These are phyloP conservation scores for Rhopalosiphum padi DNA, from an alignment of 1,140 invertebrate species.

Conservation along the genomic window DNA sequence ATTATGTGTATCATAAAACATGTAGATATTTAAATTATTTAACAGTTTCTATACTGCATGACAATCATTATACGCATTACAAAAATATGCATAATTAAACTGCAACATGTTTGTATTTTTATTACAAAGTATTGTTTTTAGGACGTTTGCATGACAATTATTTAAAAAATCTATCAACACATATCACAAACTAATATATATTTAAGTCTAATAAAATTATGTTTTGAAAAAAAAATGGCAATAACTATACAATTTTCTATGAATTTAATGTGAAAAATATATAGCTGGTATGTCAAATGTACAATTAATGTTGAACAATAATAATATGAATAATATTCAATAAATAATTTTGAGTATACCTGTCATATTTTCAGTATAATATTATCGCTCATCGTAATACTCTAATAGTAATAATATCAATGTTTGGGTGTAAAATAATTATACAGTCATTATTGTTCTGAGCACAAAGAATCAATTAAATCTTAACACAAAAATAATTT, in stretches of 20 bases:
- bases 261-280: neutral
- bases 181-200: neutral
- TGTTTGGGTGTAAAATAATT: neutral
- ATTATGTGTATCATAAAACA: neutral
- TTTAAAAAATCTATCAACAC: neutral
- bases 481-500: neutral
- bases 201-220: neutral
- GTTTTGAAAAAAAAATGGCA: neutral
- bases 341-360: neutral
- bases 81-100: neutral
- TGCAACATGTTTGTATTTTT: neutral
- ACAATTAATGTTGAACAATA: neutral
- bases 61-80: neutral
- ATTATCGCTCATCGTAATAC: neutral
- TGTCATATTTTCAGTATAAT: neutral
- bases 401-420: neutral
- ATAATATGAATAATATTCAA: neutral
- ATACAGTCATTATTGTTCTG: neutral
- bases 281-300: neutral
- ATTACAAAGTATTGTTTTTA: neutral
- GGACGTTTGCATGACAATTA: constrained; percentile 4
- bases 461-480: neutral
- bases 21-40: constrained; percentile 26
- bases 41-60: constrained; percentile 25
- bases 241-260: neutral